Evolutionary conservation across 1,140 invertebrate species (phyloP).

Genomic region (Plodia interpunctella): DNA sequence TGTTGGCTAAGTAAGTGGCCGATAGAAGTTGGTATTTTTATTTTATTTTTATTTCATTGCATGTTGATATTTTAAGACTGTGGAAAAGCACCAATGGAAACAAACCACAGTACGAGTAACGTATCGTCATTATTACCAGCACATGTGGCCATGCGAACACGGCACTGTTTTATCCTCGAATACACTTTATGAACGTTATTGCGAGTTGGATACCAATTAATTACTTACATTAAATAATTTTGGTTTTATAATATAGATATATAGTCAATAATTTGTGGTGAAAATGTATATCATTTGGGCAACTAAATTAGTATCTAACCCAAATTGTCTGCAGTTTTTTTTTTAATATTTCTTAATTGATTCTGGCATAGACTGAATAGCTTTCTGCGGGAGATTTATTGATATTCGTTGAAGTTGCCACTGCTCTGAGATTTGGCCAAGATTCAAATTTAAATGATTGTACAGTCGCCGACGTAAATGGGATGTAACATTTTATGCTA

Average conservation of each 20-base stretch:
- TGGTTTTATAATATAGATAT: neutral
- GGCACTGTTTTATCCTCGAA: neutral
- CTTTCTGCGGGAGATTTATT: neutral
- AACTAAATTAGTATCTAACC: too few relatives aligned
- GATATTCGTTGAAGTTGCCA: neutral
- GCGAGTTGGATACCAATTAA: neutral
- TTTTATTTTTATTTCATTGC: too few relatives aligned
- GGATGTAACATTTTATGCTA: too few relatives aligned
- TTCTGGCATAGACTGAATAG: too few relatives aligned
- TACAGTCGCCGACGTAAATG: neutral
- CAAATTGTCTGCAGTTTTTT: too few relatives aligned
- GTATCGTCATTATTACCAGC: neutral
- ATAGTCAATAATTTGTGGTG: too few relatives aligned
- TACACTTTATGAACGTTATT: neutral
- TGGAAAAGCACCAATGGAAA: neutral
- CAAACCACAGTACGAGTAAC: too few relatives aligned
- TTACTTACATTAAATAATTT: neutral
- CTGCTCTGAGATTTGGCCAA: neutral
- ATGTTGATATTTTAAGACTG: too few relatives aligned
- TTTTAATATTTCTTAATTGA: too few relatives aligned
- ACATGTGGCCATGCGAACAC: neutral
- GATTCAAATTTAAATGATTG: constrained; percentile 1
- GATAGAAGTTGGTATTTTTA: too few relatives aligned
- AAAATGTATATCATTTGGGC: too few relatives aligned
- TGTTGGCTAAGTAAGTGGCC: too few relatives aligned